Base-by-base conservation (phyloP, 1,140 invertebrate species). In the Rhopalosiphum padi region DNA sequence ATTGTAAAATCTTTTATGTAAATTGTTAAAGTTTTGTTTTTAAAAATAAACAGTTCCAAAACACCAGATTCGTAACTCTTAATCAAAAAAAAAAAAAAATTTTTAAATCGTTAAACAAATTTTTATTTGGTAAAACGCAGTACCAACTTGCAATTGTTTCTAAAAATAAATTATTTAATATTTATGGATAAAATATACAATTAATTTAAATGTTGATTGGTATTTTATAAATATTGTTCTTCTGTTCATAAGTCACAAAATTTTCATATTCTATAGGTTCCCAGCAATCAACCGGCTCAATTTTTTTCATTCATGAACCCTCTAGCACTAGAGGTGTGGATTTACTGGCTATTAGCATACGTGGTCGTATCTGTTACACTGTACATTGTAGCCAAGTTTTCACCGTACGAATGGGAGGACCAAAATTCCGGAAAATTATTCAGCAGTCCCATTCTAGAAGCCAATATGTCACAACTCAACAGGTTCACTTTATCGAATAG, bases 221-320 rank as follows among this genome's bases (percentile, higher is more conserved):
- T 30, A 68, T 18, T 77, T 77, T n/a, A 77, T 30, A 11, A 15
- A 35, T n/a, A 35, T n/a, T 21, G 60, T 77, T 77, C 18, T 77
- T 77, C 15, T 77, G 15, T 77, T 21, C n/a, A n/a, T n/a, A 77
- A 68, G 4, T n/a, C n/a, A 77, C 18, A 1, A n/a, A n/a, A n/a
- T 77, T 9, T 48, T 51, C 9, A 2, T 88, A 7, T 48, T 21
- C 4, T 41, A 83, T 83, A 97, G 96, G 96, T 97, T 87, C 97
- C 97, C 9, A 96, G 96, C 48, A 96, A 96, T 94, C 97, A 97
- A 94, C 96, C 97, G 86, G 97, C 97, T 0, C 96, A 97, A 35
- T 95, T 98, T 3, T 98, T 98, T 95, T 98, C 98, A 8, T 99
- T 99, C 95, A 97, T 99, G 96, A 97, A 98, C 94, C 98, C 98